Evolutionary conservation across 2,888 invertebrate species (phyloP).

Genomic region (Tenthredo amoena): DNA sequence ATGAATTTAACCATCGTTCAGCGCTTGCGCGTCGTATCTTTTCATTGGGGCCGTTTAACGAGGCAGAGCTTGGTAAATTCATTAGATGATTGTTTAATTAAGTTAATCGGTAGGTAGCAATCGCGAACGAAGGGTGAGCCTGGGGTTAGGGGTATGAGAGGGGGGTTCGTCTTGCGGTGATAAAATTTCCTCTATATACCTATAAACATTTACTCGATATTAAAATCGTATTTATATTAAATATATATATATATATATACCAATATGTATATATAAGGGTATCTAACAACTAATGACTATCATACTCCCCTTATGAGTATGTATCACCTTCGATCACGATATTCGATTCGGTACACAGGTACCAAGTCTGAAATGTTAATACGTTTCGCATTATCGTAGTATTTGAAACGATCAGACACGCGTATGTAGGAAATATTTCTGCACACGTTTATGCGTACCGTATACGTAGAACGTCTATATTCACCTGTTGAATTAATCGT

Average conservation of each 20-base stretch:
- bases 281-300: neutral
- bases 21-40: constrained; percentile 7
- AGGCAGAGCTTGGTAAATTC: constrained; percentile 65
- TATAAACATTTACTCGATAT: neutral
- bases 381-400: too few species aligned
- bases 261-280: too few species aligned
- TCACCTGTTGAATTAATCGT: constrained; percentile 17
- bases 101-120: constrained; percentile 72
- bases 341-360: too few species aligned
- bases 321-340: too few species aligned
- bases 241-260: too few species aligned
- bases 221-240: neutral
- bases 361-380: too few species aligned
- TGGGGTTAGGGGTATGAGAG: neutral
- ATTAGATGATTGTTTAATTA: constrained; percentile 75
- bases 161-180: constrained; percentile 58
- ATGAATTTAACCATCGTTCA: neutral
- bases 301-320: neutral
- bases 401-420: neutral
- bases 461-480: neutral
- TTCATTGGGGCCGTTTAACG: constrained; percentile 22
- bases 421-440: neutral
- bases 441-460: neutral
- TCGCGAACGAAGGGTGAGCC: constrained; percentile 61
- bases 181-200: constrained; percentile 60